Evolutionary conservation across 1,140 invertebrate genomes (phyloP), one percentile per base, ranked within the genome.

Genomic region (Glomeris maerens): DNA sequence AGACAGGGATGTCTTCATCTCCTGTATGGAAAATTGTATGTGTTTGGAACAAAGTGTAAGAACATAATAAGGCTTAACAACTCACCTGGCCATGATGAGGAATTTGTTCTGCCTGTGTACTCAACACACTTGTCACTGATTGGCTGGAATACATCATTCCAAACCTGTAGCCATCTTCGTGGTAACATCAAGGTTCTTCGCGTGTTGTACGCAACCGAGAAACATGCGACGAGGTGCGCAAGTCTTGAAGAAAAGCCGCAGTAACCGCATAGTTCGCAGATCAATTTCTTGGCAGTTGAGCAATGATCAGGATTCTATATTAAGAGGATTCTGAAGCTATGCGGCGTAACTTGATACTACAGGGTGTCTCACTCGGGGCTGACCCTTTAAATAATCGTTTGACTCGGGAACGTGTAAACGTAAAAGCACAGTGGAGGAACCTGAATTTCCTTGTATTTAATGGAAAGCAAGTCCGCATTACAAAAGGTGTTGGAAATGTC

Each of bases 201-300:
- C 0, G 90, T 92, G 4, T 88, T 92, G 65, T 96, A 96, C 1
- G 94, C 92, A 47, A 96, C 82, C 56, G 96, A 80, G 53, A 98
- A 81, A 66, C 95, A 98, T 64, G 98, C 98, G 3, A 91, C 83
- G 22, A 87, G 83, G 69, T 98, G 95, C 71, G 98, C 95, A 29
- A 98, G 71, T 72, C 98, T 85, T 61, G 93, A 97, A 2, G 90
- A 90, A 71, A 90, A 96, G 5, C 90, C 91, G 71, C 91, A 96
- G 20, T 70, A 92, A 78, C 98, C 98, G 70, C 98, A 98, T 46
- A 98, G 72, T 70, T 84, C 93, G 67, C 94, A 98, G n/a, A 94
- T 74, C 38, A 98, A 69, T 68, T 95, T 95, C 64, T 79, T 85
- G 0, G 90, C 89, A 53, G 72, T 81, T 29, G 66, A 67, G 66